Conservation (phyloP, 2,888 invertebrate species). For the Mesorhabditis spiculigera region DNA sequence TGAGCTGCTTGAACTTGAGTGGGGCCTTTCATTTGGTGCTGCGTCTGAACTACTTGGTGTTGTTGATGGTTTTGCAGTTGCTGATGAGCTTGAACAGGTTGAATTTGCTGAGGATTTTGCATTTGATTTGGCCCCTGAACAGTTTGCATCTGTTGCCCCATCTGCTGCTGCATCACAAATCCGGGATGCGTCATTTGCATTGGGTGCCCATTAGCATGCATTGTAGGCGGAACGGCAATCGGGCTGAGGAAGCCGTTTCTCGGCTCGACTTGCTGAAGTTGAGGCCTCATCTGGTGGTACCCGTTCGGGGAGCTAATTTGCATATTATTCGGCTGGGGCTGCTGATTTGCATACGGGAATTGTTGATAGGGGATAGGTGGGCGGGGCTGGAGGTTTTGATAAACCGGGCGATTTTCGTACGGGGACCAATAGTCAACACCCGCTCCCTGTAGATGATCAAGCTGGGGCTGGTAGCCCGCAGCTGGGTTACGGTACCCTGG, state of each 20-base stretch:
- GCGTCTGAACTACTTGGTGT: too few relatives aligned
- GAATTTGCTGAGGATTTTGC: too few relatives aligned
- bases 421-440: background rate
- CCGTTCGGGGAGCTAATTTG: background rate
- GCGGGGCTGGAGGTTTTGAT: background rate
- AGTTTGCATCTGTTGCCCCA: too few relatives aligned
- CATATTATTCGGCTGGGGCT: background rate
- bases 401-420: background rate
- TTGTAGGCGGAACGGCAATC: background rate
- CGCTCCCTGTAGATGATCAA: background rate
- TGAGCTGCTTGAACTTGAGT: too few relatives aligned
- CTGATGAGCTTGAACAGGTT: too few relatives aligned
- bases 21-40: too few relatives aligned
- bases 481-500: background rate
- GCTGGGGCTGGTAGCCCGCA: background rate
- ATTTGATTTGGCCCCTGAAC: too few relatives aligned
- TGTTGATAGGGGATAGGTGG: background rate
- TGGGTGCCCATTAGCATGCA: too few relatives aligned
- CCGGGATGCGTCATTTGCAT: too few relatives aligned
- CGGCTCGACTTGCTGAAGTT: background rate
- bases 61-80: too few relatives aligned
- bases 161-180: too few relatives aligned
- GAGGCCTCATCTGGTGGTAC: background rate
- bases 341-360: background rate
- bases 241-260: constrained; percentile 5